Evolutionary conservation across 2,888 invertebrate species (phyloP).

Genomic region (Ormyrus pomaceus): DNA sequence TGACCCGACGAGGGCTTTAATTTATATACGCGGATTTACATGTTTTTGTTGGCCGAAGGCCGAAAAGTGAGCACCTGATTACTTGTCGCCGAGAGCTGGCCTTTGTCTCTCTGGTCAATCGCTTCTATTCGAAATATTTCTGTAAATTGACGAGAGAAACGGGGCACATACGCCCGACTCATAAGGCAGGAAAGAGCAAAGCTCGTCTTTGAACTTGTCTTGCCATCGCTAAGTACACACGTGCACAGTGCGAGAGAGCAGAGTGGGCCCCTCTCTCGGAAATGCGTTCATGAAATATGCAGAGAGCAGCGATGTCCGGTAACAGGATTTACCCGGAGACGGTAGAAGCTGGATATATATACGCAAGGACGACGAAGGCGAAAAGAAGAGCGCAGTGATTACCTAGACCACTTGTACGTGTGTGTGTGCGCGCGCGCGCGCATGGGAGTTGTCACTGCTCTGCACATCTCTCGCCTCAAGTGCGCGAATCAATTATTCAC

Average conservation of each 20-base stretch:
- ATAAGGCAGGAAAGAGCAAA: not conserved
- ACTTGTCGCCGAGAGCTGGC: constrained; percentile 1
- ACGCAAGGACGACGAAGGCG: constrained; percentile 20
- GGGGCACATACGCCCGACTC: not conserved
- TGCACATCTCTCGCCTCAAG: constrained; percentile 43
- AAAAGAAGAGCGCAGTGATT: constrained; percentile 62
- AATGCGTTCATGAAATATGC: constrained; percentile 66
- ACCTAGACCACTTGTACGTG: constrained; percentile 60
- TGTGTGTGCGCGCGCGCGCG: constrained; percentile 18
- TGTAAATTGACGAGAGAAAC: too few species aligned
- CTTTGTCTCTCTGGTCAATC: not conserved
- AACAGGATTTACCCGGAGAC: constrained; percentile 66
- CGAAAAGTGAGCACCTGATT: not conserved
- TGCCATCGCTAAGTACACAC: constrained; percentile 37
- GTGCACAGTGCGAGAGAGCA: not conserved
- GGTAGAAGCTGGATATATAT: not conserved
- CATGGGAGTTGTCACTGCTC: not conserved
- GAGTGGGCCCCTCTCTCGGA: constrained; percentile 27
- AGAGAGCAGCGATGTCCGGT: constrained; percentile 66
- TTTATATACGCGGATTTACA: constrained; percentile 15
- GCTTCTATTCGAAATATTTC: too few species aligned
- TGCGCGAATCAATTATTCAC: constrained; percentile 55
- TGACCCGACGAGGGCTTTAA: constrained; percentile 18
- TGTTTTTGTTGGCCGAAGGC: constrained; percentile 14
- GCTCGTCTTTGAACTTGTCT: constrained; percentile 37